These are phyloP conservation scores for Cantharis lateralis DNA, from an alignment of 2,888 invertebrate genomes.

Conservation along the genomic window DNA sequence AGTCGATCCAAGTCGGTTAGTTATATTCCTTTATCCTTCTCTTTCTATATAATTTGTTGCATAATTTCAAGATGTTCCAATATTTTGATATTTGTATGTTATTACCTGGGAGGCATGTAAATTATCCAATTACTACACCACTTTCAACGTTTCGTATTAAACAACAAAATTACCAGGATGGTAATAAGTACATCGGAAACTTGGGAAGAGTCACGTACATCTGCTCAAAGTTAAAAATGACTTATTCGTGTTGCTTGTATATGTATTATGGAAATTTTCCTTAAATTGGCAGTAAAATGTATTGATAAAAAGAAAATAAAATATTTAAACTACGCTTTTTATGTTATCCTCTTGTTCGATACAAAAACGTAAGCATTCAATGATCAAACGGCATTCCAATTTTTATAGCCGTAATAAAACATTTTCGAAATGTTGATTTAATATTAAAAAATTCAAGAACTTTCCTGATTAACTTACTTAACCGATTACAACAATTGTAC, in stretches of 20 bases:
- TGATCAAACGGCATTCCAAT: not conserved
- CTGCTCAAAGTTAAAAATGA: conserved; percentile 1
- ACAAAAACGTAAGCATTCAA: not conserved
- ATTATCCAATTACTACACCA: not conserved
- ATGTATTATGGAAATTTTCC: conserved; percentile 1
- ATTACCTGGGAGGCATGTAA: not conserved
- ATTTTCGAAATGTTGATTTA: not conserved
- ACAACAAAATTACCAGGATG: not conserved
- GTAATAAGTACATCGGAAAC: not conserved
- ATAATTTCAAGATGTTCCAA: not conserved
- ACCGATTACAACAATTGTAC: not conserved
- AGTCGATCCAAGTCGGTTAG: conserved; percentile 16
- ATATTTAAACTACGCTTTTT: not conserved
- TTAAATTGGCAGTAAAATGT: not conserved
- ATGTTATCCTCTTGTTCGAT: not conserved
- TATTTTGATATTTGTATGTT: not conserved
- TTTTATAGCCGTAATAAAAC: not conserved
- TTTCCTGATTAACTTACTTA: not conserved
- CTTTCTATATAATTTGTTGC: conserved; percentile 4
- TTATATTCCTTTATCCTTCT: not conserved
- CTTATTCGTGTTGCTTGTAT: not conserved
- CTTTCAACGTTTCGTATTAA: not conserved
- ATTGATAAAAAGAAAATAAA: conserved; percentile 1
- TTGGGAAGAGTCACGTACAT: conserved; percentile 2
- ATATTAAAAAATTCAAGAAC: not conserved